Conservation (phyloP, 2,888 invertebrate species). For the Cremastobaeus sp. region DNA sequence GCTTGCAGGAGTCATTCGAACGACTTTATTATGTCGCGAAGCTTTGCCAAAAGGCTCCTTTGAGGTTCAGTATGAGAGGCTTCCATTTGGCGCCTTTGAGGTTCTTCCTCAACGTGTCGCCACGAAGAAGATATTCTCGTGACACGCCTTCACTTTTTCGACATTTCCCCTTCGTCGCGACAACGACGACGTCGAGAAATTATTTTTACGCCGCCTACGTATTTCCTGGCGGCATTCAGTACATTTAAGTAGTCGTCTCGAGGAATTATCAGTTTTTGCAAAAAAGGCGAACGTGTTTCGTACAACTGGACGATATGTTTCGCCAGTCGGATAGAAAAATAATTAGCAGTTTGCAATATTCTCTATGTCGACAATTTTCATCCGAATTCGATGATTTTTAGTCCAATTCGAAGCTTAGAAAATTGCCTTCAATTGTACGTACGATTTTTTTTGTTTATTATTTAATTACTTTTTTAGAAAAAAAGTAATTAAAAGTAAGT, state of each 20-base stretch:
- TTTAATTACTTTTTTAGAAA: too few species aligned
- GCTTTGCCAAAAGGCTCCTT: slow-evolving; percentile 34
- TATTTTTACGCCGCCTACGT: slow-evolving; percentile 49
- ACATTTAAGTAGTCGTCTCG: slow-evolving; percentile 24
- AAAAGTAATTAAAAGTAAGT: too few species aligned
- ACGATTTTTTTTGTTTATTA: too few species aligned
- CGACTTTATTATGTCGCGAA: slow-evolving; percentile 53
- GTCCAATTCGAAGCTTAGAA: too few species aligned
- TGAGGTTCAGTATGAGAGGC: slow-evolving; percentile 52
- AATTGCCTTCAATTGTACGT: too few species aligned
- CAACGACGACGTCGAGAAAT: slow-evolving; percentile 26
- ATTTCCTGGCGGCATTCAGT: slow-evolving; percentile 36
- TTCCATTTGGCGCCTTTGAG: slow-evolving; percentile 59
- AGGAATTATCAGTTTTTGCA: neutral
- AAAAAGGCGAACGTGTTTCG: too few species aligned
- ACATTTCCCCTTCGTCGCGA: slow-evolving; percentile 39
- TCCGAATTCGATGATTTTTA: too few species aligned
- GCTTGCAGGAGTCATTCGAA: slow-evolving; percentile 31
- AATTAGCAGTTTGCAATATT: too few species aligned
- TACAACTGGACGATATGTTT: too few species aligned
- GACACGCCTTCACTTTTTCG: slow-evolving; percentile 46
- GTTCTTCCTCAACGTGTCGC: slow-evolving; percentile 55
- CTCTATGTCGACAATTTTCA: too few species aligned
- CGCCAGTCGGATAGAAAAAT: too few species aligned
- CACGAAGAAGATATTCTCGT: slow-evolving; percentile 54